Evolutionary conservation across 2,113 vertebrate species (phyloP), one percentile per base, ranked within the genome.

Genomic region (Festucalex cinctus): DNA sequence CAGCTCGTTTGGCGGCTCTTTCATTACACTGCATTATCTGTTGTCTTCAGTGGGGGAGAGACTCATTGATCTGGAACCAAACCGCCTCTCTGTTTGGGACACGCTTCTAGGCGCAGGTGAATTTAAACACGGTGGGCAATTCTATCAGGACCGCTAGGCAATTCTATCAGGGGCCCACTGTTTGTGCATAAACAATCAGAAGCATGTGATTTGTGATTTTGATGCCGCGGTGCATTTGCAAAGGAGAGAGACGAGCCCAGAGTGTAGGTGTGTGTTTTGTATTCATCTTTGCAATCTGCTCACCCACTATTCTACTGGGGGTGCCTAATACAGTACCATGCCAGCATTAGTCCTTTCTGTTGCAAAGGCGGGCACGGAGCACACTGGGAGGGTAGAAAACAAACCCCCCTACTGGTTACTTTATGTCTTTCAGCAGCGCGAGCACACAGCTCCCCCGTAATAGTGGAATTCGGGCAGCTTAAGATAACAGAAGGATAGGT

Each of bases 31-130:
- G 85, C 85, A 89, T 91, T 90, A 87, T 89, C 87, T 86, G 89
- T 89, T 88, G 85, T 90, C 84, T 88, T 90, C 87, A 87, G 88
- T 89, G 89, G 85, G 84, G 84, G 85, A 89, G 86, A 88, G 83
- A 90, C 86, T 89, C 91, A 89, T 90, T 90, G 89, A 90, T 89
- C 90, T 90, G 90, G 89, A 92, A 91, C 90, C 85, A 88, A 88
- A 85, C 86, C 78, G 83, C 83, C 88, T 91, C 86, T 88, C 88
- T 88, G 87, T 92, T 88, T 88, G 84, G 90, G 88, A 90, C 85
- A 86, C 84, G 81, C 85, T 89, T 86, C 85, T 81, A 85, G 90
- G 88, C 86, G 78, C 86, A 90, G 88, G 90, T 90, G 89, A 90
- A 89, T 90, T 91, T 89, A 89, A 91, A 91, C 85, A 86, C 84